Conservation (phyloP, 2,797 vertebrate species). For the Diglossa cyanea region DNA sequence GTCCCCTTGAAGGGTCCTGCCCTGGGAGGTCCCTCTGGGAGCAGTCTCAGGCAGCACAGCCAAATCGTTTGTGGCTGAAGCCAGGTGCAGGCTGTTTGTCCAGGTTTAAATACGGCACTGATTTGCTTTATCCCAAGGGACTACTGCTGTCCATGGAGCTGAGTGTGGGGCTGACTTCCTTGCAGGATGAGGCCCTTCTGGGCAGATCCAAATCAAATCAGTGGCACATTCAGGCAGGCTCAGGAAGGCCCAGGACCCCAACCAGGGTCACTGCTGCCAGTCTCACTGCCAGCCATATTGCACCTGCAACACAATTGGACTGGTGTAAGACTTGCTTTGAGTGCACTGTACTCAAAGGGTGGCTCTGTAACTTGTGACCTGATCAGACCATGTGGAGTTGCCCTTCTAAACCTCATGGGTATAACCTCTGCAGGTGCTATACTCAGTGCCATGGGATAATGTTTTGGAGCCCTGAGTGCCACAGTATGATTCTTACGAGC, state of each 20-base stretch:
- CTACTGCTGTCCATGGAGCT: not conserved
- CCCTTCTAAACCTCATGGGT: not conserved
- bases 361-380: not conserved
- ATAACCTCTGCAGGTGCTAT: not conserved
- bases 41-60: not conserved
- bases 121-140: not conserved
- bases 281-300: rapidly evolving
- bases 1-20: not conserved
- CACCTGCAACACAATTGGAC: rapidly evolving
- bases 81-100: not conserved
- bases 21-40: not conserved
- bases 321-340: not conserved
- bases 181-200: not conserved
- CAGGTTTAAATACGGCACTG: not conserved
- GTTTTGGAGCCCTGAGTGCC: not conserved
- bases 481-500: rapidly evolving
- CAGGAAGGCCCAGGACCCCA: not conserved
- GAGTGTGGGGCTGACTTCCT: rapidly evolving
- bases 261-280: not conserved
- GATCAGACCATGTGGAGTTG: rapidly evolving
- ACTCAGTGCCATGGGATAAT: not conserved
- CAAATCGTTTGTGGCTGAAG: not conserved
- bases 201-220: rapidly evolving
- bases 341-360: not conserved
- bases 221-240: not conserved